Base-by-base conservation (phyloP, 2,113 vertebrate species). In the Hiodon alosoides region DNA sequence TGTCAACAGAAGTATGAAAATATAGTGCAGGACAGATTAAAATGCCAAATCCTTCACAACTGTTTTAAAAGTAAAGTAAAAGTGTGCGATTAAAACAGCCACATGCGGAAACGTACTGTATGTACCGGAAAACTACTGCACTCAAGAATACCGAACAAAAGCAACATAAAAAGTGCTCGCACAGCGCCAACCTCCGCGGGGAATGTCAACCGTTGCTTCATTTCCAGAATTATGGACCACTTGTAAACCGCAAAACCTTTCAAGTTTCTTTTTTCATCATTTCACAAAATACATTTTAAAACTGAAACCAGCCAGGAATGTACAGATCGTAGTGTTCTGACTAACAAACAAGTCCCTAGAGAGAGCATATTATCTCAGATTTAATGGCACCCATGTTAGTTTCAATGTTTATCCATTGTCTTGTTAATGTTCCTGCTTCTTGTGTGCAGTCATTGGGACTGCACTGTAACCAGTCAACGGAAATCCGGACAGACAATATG, bases 331-430 rank as follows among this genome's bases (percentile, higher is more conserved):
- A 3, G 62, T 55, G 14, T 57, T 64, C 6, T 55, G 72, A 68
- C 77, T 77, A 73, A 75, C 72, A 75, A 78, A 59, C 61, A 80
- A 64, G 7, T 80, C 77, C 70, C 59, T 60, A 50, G 73, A 69
- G 76, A 67, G 64, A 16, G 51, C 58, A 75, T 47, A 60, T 53
- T 51, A 54, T 65, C 64, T 68, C 72, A 77, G 74, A 68, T 65
- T 72, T 76, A 65, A 68, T 52, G 50, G 67, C 14, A 52, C 10
- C 11, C 11, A 52, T 66, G 65, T 65, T 75, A 73, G 31, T 70
- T 74, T 67, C 51, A 14, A 16, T 46, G 48, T 71, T 78, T 73
- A 76, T 73, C 66, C 59, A 54, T 47, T 31, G 47, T 67, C 54
- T 55, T 79, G 73, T 77, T 74, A 9, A 59, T 59, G 71, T 17